Percentiles rank a stretch among this genome's conserved stretches.
phyloP scores from a whole-genome alignment of 1,140 invertebrate genomes.

The Papilio xuthus region DNA sequence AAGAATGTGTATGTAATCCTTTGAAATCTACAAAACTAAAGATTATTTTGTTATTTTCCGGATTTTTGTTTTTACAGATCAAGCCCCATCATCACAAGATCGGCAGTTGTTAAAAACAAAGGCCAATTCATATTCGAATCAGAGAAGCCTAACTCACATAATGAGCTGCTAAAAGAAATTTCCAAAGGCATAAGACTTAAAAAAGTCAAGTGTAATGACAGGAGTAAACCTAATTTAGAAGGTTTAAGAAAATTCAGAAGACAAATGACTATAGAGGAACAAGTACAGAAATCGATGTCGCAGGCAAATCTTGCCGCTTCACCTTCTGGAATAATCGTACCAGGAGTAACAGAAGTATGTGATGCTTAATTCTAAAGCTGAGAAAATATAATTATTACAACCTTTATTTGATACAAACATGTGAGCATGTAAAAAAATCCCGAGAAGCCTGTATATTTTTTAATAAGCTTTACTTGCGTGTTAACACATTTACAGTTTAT shows the following conservation, averaged over 20 bases:
- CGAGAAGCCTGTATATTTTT: too few species aligned
- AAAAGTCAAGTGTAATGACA: slow-evolving; percentile 90
- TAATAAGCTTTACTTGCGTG: neutral
- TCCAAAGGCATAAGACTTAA: slow-evolving; percentile 89
- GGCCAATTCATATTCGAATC: slow-evolving; percentile 94
- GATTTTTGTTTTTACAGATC: slow-evolving; percentile 81
- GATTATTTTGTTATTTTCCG: too few species aligned
- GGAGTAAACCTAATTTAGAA: slow-evolving; percentile 91
- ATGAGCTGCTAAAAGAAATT: slow-evolving; percentile 92
- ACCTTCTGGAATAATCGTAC: slow-evolving; percentile 63
- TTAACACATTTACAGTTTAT: neutral
- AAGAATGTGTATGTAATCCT: too few species aligned
- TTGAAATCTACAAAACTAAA: too few species aligned
- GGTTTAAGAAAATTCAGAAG: slow-evolving; percentile 92
- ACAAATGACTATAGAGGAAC: slow-evolving; percentile 94
- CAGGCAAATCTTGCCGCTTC: slow-evolving; percentile 83
- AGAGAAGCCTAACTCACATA: slow-evolving; percentile 91
- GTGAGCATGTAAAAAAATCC: too few species aligned
- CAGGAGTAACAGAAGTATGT: slow-evolving; percentile 56
- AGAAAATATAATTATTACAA: neutral
- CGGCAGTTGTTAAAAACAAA: slow-evolving; percentile 85
- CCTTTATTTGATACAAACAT: too few species aligned
- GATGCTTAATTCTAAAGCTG: neutral
- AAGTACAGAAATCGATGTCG: slow-evolving; percentile 90
- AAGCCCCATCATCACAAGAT: slow-evolving; percentile 82